These are phyloP conservation scores for Corella eumyota DNA, from an alignment of 23 tunicate genomes.

Conservation along the genomic window DNA sequence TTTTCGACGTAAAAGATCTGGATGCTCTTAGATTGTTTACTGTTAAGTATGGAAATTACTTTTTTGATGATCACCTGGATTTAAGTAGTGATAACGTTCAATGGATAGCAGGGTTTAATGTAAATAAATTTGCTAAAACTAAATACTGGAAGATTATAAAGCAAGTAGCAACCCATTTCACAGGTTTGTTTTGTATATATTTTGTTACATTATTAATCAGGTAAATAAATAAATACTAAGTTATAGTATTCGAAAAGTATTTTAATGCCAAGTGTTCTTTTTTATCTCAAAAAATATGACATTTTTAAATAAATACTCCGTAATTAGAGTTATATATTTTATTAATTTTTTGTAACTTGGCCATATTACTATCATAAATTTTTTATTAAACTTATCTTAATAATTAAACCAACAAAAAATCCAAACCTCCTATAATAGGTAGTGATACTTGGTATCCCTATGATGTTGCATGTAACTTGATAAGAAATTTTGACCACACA, in stretches of 20 bases:
- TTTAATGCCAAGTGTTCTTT: background rate
- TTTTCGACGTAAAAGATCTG: slow-evolving; percentile 35
- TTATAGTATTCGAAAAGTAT: background rate
- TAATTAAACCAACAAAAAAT: too few relatives aligned
- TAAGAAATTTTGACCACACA: slow-evolving; percentile 82
- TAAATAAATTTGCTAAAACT: slow-evolving; percentile 53
- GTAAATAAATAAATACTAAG: background rate
- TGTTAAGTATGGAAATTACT: slow-evolving; percentile 67
- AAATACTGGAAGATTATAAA: slow-evolving; percentile 68
- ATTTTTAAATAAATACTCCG: background rate
- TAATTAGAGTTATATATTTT: background rate
- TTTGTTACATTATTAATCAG: background rate
- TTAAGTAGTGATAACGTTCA: slow-evolving; percentile 74
- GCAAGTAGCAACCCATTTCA: slow-evolving; percentile 40
- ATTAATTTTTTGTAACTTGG: too few relatives aligned
- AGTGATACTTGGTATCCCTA: slow-evolving; percentile 82
- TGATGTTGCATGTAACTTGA: slow-evolving; percentile 72
- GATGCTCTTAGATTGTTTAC: slow-evolving; percentile 49
- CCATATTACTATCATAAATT: too few relatives aligned
- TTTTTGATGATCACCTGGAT: slow-evolving; percentile 68
- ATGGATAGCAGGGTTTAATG: slow-evolving; percentile 86
- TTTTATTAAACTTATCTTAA: too few relatives aligned
- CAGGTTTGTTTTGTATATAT: slow-evolving; percentile 23
- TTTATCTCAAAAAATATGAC: background rate
- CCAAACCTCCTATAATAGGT: slow-evolving; percentile 4